phyloP scores from a whole-genome alignment of 2,113 vertebrate species.

The Nycticryphes semicollaris region DNA sequence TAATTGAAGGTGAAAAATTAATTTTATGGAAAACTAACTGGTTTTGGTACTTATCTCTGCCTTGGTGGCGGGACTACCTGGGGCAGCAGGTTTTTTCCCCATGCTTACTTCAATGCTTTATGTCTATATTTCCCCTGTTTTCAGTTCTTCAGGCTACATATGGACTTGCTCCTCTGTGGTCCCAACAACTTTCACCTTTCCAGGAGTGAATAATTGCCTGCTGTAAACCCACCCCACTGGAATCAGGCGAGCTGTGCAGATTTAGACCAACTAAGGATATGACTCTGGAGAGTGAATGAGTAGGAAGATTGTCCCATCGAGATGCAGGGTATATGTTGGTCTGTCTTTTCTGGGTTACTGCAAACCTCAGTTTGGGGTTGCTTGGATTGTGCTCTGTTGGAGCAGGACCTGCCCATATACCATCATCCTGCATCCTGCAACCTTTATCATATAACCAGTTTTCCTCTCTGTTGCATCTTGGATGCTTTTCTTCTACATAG shows the following conservation, averaged over 20 bases:
- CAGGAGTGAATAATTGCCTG: background rate
- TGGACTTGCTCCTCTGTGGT: background rate
- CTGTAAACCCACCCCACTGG: background rate
- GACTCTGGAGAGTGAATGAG: background rate
- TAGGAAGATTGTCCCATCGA: background rate
- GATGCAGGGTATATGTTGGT: background rate
- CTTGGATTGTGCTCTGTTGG: background rate
- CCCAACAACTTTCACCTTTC: background rate
- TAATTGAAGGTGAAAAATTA: background rate
- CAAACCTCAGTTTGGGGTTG: background rate
- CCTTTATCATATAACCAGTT: background rate
- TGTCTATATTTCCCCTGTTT: background rate
- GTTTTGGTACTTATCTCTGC: background rate
- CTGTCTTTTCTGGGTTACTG: background rate
- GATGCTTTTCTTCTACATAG: background rate
- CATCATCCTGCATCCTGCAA: background rate
- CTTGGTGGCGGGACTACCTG: background rate
- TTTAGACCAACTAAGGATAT: background rate
- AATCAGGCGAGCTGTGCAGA: background rate
- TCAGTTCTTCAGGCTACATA: background rate
- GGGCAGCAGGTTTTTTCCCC: background rate
- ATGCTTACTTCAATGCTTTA: background rate
- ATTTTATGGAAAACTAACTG: background rate
- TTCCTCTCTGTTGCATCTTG: background rate
- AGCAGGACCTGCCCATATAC: background rate